A percentile compares a stretch with the other conserved stretches of the same genome.
Conservation (phyloP, 1,140 invertebrate species). For the Lerema accius region DNA sequence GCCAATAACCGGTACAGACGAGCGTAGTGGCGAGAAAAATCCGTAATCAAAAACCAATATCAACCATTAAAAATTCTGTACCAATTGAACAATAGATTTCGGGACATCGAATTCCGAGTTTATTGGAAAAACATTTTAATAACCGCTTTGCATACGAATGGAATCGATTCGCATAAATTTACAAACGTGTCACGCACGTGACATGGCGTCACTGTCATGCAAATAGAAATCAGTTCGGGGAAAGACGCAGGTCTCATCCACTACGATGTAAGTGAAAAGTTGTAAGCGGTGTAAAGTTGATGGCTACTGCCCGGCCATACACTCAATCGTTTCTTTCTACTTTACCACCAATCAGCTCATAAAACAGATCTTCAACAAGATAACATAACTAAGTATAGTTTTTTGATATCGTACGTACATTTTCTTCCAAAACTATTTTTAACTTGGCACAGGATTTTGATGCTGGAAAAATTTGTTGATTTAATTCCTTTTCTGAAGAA, state of each 20-base stretch:
- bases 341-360: too few species aligned
- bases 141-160: constrained; percentile 27
- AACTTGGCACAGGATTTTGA: too few species aligned
- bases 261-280: too few species aligned
- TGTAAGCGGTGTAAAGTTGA: too few species aligned
- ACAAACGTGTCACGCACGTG: constrained; percentile 23
- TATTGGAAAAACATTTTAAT: constrained; percentile 24
- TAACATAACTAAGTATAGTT: too few species aligned
- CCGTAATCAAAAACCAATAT: constrained; percentile 1
- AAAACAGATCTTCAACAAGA: too few species aligned
- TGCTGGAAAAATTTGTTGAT: too few species aligned
- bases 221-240: constrained; percentile 21
- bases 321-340: too few species aligned
- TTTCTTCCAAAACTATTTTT: too few species aligned
- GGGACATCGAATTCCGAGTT: constrained; percentile 9
- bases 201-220: constrained; percentile 23
- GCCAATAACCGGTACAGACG: background rate
- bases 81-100: background rate
- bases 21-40: background rate
- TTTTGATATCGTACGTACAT: too few species aligned
- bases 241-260: background rate
- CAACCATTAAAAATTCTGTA: constrained; percentile 4
- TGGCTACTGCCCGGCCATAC: too few species aligned
- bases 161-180: constrained; percentile 28
- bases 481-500: too few species aligned